phyloP scores from a whole-genome alignment of 2,888 invertebrate species.

The Drosophila flavopinicola region DNA sequence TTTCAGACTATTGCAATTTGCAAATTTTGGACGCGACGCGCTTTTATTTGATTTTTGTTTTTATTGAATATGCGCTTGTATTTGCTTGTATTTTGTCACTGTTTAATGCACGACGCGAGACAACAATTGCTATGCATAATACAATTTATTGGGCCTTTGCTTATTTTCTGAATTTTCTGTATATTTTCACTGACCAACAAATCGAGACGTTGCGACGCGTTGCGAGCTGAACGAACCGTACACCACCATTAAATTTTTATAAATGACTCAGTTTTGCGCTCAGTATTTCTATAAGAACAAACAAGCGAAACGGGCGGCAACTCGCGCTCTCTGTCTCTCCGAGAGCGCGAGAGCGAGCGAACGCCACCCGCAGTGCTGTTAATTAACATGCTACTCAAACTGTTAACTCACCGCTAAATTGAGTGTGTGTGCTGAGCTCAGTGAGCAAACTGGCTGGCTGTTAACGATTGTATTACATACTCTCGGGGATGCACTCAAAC shows the following conservation, averaged over 20 bases:
- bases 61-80: slow-evolving; percentile 8
- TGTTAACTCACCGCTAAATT: slow-evolving; percentile 28
- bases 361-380: slow-evolving; percentile 46
- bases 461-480: slow-evolving; percentile 30
- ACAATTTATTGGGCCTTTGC: slow-evolving; percentile 45
- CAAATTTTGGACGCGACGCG: slow-evolving; percentile 60
- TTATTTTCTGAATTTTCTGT: slow-evolving; percentile 53
- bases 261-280: slow-evolving; percentile 71
- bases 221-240: slow-evolving; percentile 75
- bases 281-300: slow-evolving; percentile 61
- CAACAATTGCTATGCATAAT: slow-evolving; percentile 47
- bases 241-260: slow-evolving; percentile 82
- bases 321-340: slow-evolving; percentile 23
- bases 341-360: slow-evolving; percentile 17
- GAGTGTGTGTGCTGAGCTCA: slow-evolving; percentile 26
- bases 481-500: slow-evolving; percentile 37
- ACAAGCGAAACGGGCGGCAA: slow-evolving; percentile 33
- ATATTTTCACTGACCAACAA: slow-evolving; percentile 60
- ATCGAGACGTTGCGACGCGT: slow-evolving; percentile 67
- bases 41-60: slow-evolving; percentile 25
- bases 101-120: slow-evolving; percentile 41
- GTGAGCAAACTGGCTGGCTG: slow-evolving; percentile 22
- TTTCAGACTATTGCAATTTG: slow-evolving; percentile 60
- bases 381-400: slow-evolving; percentile 34
- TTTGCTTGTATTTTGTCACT: slow-evolving; percentile 35